Conservation (phyloP, 2,113 vertebrate species). For the Monopterus albus region DNA sequence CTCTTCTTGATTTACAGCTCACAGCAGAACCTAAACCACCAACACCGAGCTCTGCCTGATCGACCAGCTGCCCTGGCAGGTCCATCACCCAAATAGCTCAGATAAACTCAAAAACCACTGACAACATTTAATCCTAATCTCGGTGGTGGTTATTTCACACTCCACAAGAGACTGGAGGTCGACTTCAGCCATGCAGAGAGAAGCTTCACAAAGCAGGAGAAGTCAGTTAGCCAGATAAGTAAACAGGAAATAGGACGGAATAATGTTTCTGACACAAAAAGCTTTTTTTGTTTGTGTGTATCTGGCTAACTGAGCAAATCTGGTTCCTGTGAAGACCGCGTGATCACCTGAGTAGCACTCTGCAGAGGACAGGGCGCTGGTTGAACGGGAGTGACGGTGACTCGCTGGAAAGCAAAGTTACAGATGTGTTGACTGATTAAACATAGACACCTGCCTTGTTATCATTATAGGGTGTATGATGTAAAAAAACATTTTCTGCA, state of each 20-base stretch:
- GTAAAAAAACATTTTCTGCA: no score
- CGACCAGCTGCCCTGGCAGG: no score
- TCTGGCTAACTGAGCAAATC: background rate
- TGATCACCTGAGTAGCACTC: constrained; percentile 94
- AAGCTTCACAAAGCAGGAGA: background rate
- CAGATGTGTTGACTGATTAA: no score
- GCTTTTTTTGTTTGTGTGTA: background rate
- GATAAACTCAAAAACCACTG: background rate
- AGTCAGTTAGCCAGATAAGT: constrained; percentile 2
- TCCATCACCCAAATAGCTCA: background rate
- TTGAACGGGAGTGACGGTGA: constrained; percentile 92
- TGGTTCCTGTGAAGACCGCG: background rate
- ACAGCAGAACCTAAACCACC: no score
- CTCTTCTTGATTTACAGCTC: background rate
- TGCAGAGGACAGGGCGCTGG: constrained; percentile 90
- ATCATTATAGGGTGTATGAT: no score
- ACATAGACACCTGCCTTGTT: no score
- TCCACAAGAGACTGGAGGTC: background rate
- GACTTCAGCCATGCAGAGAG: constrained; percentile 27
- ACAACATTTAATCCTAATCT: background rate
- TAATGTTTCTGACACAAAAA: background rate
- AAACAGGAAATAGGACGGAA: background rate
- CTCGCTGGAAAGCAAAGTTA: constrained; percentile 82
- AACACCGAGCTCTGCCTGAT: background rate
- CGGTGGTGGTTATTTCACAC: constrained; percentile 4